Base-by-base conservation (phyloP, 35 echinoderm and acorn worm species). In the Patiria miniata region DNA sequence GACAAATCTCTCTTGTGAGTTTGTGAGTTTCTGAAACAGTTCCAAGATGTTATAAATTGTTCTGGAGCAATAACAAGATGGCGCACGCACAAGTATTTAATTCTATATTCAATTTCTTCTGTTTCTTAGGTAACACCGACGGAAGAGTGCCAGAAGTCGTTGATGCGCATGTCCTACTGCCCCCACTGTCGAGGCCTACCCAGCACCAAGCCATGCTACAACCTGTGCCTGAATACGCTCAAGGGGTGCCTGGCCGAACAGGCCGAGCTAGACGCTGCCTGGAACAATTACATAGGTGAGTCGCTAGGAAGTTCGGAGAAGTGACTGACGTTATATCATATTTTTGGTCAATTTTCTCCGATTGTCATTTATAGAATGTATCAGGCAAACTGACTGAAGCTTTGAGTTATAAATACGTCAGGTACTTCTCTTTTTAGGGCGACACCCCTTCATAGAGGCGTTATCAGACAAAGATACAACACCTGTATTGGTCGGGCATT, bases 271-370 rank as follows among this genome's bases (percentile, higher is more conserved):
- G 89, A 92, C 7, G 77, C 78, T 22, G 96, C 91, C 42, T 99
- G 96, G 96, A 90, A 89, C 61, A 92, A 99, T 81, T 99, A 88
- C 83, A 94, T 92, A 39, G 96, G 96, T 99, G 92, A 87, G 92
- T 79, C 40, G n/a, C n/a, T n/a, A n/a, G n/a, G n/a, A n/a, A n/a
- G n/a, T n/a, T n/a, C n/a, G n/a, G n/a, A n/a, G n/a, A 14, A 12
- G 22, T 58, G 22, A 14, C 22, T 58, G 12, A 58, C 22, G 54
- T 14, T 14, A 58, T 14, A 58, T 58, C 22, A 12, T 58, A n/a
- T n/a, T 58, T n/a, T 12, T n/a, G 54, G 12, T 14, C 22, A 58
- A 58, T 14, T 58, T 14, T 58, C 54, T 12, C 54, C 54, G 12
- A 58, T 58, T 58, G 12, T n/a, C 54, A 58, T 12, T 58, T 58